Base-by-base conservation (phyloP, 1,140 invertebrate genomes). In the Pogonomyrmex californicus region DNA sequence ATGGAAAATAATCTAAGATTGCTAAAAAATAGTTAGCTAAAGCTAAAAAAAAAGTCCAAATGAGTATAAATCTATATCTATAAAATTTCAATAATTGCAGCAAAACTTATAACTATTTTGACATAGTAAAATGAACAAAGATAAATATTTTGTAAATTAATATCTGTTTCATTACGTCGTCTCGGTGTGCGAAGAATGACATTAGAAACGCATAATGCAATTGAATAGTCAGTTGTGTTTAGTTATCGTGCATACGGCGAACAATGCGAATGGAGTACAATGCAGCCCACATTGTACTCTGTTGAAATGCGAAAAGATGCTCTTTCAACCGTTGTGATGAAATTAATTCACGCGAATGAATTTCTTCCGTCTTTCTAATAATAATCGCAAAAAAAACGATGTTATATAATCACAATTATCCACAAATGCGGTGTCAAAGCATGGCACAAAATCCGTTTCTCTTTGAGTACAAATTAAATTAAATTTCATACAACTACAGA, bases 281-380 rank as follows among this genome's bases (percentile, higher is more conserved):
- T 81, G 23, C 78, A 56, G 10, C 49, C 49, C n/a, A 81, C 49
- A 68, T 81, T 81, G 36, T 78, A n/a, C 10, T 38, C 12, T 17
- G 10, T 81, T 44, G 78, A 81, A 81, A 56, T 47, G 47, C 14
- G 36, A 70, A 70, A 81, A 51, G 14, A 56, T n/a, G n/a, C 51
- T 81, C 12, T 56, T 70, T 70, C 63, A 56, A 58, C 14, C 4
- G 33, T 30, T 70, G 38, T 38, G 4, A 23, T 30, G 5, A 54
- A 70, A 38, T 81, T 81, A 81, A 81, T 81, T 70, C 63, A 70
- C 38, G 63, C n/a, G 49, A 7, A 70, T 56, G 54, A 56, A 56
- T 68, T 81, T 41, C n/a, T 70, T 70, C 65, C 65, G 62, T 12
- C 17, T 41, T 7, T 47, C 63, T 56, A 56, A 58, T 56, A 70